These are phyloP conservation scores for Rhyacophila brunnea DNA, from an alignment of 1,140 invertebrate genomes.

Conservation along the genomic window DNA sequence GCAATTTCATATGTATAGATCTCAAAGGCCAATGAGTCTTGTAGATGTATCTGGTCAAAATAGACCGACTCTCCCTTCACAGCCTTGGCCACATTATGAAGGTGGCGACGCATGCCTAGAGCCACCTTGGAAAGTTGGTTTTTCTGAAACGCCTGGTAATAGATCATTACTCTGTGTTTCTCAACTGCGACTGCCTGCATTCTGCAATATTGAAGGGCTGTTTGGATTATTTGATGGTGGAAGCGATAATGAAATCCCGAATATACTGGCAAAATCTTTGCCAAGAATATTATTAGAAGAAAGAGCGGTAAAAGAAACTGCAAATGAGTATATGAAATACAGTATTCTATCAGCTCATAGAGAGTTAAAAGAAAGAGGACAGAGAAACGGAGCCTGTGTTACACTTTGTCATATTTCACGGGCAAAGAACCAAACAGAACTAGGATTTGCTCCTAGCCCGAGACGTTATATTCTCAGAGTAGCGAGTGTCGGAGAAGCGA, in stretches of 20 bases:
- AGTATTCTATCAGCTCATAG: constrained; percentile 74
- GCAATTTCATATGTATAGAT: constrained; percentile 75
- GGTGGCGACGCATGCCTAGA: constrained; percentile 57
- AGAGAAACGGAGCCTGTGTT: constrained; percentile 68
- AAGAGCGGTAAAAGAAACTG: constrained; percentile 74
- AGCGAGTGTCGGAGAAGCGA: constrained; percentile 70
- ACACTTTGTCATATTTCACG: constrained; percentile 71
- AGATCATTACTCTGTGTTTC: constrained; percentile 69
- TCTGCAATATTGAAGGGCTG: constrained; percentile 75
- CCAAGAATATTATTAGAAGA: constrained; percentile 76
- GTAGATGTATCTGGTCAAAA: constrained; percentile 81
- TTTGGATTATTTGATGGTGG: constrained; percentile 81
- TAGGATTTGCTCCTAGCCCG: constrained; percentile 46
- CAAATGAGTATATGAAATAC: constrained; percentile 79
- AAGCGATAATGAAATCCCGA: constrained; percentile 66
- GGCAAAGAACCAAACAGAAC: constrained; percentile 51
- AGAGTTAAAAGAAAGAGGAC: constrained; percentile 69
- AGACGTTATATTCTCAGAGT: constrained; percentile 66
- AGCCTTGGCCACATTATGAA: constrained; percentile 61
- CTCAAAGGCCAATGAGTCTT: constrained; percentile 74
- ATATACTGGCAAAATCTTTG: constrained; percentile 68
- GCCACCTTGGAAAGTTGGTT: constrained; percentile 75
- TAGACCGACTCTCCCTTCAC: constrained; percentile 61
- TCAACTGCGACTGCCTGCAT: constrained; percentile 73
- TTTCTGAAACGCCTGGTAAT: constrained; percentile 78